Conservation (phyloP, 2,113 vertebrate species). For the Tapirus terrestris region DNA sequence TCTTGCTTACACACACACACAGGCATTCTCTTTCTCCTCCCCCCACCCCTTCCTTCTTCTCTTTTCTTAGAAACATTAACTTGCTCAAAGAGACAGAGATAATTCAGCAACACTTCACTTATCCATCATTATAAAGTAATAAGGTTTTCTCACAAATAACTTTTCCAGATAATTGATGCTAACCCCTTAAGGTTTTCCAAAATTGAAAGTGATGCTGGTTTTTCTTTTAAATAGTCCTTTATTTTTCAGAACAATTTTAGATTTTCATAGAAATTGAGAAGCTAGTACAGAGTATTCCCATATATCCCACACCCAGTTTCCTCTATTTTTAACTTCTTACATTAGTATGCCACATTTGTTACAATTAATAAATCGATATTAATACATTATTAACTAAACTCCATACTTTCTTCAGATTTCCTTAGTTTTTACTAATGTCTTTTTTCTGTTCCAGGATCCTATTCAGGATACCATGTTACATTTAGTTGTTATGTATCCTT, state of each 20-base stretch:
- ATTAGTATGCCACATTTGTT: neutral
- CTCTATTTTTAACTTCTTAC: neutral
- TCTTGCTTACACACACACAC: slow-evolving; percentile 16
- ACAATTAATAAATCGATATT: neutral
- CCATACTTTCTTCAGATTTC: neutral
- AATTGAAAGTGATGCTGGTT: neutral
- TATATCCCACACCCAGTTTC: too few relatives aligned
- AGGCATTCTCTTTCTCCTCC: neutral
- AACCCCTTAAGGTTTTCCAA: neutral
- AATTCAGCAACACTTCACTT: slow-evolving; percentile 4
- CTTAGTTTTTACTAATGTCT: neutral
- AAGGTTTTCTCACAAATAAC: neutral
- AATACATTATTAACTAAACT: neutral
- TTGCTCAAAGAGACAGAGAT: slow-evolving; percentile 63
- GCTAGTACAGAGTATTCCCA: neutral
- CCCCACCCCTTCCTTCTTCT: neutral
- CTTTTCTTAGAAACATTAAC: slow-evolving; percentile 63
- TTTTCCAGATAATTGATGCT: slow-evolving; percentile 52
- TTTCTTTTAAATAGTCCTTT: slow-evolving; percentile 4
- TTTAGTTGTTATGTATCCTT: neutral
- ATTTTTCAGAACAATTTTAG: neutral
- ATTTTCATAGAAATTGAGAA: neutral
- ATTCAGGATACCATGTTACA: neutral
- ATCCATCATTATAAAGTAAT: neutral
- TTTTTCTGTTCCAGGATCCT: neutral